Evolutionary conservation across 1,140 invertebrate genomes (phyloP).

Genomic region (Nephila pilipes): DNA sequence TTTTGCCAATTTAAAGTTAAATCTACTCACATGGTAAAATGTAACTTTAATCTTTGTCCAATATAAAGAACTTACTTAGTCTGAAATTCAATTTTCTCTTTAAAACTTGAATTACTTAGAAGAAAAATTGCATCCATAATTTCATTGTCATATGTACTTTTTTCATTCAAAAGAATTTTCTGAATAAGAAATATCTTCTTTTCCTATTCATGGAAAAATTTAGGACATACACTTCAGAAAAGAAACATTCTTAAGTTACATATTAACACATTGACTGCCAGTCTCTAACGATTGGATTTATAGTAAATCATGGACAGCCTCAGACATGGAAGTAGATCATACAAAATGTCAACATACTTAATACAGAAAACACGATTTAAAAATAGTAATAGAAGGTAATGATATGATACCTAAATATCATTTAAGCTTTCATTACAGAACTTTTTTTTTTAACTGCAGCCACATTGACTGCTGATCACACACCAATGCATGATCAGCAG

Average conservation of each 20-base stretch:
- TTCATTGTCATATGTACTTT: constrained; percentile 87
- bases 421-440: no score
- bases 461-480: no score
- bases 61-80: neutral
- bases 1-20: neutral
- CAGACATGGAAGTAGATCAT: no score
- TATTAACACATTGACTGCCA: neutral
- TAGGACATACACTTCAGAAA: neutral
- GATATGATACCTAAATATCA: no score
- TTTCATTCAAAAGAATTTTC: constrained; percentile 87
- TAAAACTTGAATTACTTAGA: constrained; percentile 83
- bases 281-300: no score
- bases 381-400: no score
- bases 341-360: no score
- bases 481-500: no score
- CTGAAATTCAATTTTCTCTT: neutral
- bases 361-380: no score
- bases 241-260: neutral
- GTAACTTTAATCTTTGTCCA: neutral
- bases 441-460: no score
- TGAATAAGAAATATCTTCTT: constrained; percentile 87
- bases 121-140: constrained; percentile 90
- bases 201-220: constrained; percentile 83
- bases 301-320: no score
- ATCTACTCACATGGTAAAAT: neutral